Evolutionary conservation across 2,888 invertebrate species (phyloP).

Genomic region (Piscicola geometra): DNA sequence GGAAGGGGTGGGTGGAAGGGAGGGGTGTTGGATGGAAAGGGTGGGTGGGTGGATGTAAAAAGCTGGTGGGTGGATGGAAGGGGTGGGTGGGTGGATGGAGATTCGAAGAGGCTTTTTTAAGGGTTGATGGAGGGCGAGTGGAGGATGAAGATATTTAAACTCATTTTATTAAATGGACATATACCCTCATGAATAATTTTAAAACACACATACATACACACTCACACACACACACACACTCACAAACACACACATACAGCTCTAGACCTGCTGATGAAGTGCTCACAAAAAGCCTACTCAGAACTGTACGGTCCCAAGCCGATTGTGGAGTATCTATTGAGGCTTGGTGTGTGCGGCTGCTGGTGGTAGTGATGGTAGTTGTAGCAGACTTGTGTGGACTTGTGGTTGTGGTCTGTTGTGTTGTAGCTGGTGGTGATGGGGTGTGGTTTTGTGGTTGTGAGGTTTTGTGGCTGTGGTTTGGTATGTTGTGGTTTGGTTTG

Average conservation of each 20-base stretch:
- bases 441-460: not conserved
- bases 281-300: constrained; percentile 1
- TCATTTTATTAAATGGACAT: too few relatives aligned
- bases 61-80: not conserved
- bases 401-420: too few relatives aligned
- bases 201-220: too few relatives aligned
- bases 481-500: too few relatives aligned
- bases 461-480: too few relatives aligned
- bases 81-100: too few relatives aligned
- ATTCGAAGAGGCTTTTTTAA: too few relatives aligned
- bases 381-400: not conserved
- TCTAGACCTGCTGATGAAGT: constrained; percentile 5
- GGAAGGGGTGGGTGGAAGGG: not conserved
- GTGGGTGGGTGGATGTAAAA: not conserved
- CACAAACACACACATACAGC: not conserved
- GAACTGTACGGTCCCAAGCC: not conserved
- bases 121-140: too few relatives aligned
- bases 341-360: not conserved
- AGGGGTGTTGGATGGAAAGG: not conserved
- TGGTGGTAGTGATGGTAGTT: not conserved
- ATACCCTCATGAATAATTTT: too few relatives aligned
- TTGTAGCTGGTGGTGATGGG: not conserved
- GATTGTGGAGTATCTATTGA: not conserved
- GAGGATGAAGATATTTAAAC: too few relatives aligned
- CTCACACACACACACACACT: too few relatives aligned